A percentile compares a stretch with the other conserved stretches of the same genome.
These are phyloP conservation scores for Aporophyla lueneburgensis DNA, from an alignment of 2,888 invertebrate genomes.

Conservation along the genomic window DNA sequence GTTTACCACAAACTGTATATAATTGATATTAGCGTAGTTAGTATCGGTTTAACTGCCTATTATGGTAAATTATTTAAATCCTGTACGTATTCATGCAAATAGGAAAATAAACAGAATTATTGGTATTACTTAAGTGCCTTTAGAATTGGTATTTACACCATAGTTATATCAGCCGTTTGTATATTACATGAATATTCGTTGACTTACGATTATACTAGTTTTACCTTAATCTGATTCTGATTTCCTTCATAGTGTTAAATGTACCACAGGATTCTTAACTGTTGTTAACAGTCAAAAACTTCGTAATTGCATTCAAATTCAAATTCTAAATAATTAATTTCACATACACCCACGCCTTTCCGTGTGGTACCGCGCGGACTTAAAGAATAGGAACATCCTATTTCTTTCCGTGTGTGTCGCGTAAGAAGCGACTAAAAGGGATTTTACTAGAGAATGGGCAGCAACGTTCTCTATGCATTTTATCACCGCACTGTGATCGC, in stretches of 20 bases:
- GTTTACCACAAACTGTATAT: constrained; percentile 50
- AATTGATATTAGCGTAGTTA: constrained; percentile 44
- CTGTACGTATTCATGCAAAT: constrained; percentile 21
- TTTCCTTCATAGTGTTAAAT: background rate
- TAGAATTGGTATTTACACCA: background rate
- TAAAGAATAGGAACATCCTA: no score
- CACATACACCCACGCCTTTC: background rate
- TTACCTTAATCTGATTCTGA: background rate
- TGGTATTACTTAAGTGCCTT: constrained; percentile 12
- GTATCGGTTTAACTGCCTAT: constrained; percentile 17
- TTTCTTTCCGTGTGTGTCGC: no score
- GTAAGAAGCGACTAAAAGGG: no score
- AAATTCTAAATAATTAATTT: background rate
- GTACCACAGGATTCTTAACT: background rate
- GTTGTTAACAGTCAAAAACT: no score
- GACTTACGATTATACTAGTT: background rate
- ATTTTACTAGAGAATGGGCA: no score
- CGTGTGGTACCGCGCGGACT: no score
- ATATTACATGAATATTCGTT: background rate
- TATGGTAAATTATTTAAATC: constrained; percentile 39
- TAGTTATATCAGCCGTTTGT: background rate
- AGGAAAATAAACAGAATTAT: constrained; percentile 35
- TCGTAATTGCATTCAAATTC: background rate
- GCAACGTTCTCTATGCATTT: no score
- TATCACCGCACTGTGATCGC: no score